These are phyloP conservation scores for Oxycera nigricornis DNA, from an alignment of 2,888 invertebrate species.

Conservation along the genomic window DNA sequence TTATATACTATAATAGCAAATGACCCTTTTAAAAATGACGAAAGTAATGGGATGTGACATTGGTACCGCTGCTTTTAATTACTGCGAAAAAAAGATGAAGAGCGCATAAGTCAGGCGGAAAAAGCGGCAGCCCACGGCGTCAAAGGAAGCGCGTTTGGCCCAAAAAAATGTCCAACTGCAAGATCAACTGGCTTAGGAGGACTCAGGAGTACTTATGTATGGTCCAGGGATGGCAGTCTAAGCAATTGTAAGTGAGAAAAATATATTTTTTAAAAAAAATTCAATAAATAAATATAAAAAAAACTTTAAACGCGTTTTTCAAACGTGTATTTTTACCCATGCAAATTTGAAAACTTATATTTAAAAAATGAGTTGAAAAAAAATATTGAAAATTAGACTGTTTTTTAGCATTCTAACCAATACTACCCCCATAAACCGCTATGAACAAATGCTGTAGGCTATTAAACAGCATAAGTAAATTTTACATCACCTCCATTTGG, in stretches of 20 bases:
- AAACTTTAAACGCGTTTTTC: slow-evolving; percentile 12
- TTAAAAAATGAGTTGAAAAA: background rate
- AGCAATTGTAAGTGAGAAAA: slow-evolving; percentile 8
- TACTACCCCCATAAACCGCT: no score
- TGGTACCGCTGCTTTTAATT: background rate
- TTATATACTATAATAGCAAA: no score
- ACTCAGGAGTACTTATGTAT: slow-evolving; percentile 12
- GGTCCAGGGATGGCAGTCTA: background rate
- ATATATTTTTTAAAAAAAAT: background rate
- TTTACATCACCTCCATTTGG: no score
- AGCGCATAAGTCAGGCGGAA: slow-evolving; percentile 1
- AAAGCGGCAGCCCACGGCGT: background rate
- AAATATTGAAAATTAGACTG: background rate
- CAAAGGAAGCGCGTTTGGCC: slow-evolving; percentile 2
- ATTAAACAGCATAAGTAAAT: no score
- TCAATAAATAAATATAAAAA: background rate
- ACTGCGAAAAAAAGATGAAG: slow-evolving; percentile 12
- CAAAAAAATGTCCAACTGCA: background rate
- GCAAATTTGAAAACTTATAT: background rate
- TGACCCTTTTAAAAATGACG: no score
- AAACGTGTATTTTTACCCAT: background rate
- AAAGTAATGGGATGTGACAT: background rate
- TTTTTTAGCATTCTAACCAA: background rate
- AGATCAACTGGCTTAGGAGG: background rate
- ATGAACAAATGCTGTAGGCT: no score